Conservation (phyloP, 2,113 vertebrate genomes). For the Etia nguti region DNA sequence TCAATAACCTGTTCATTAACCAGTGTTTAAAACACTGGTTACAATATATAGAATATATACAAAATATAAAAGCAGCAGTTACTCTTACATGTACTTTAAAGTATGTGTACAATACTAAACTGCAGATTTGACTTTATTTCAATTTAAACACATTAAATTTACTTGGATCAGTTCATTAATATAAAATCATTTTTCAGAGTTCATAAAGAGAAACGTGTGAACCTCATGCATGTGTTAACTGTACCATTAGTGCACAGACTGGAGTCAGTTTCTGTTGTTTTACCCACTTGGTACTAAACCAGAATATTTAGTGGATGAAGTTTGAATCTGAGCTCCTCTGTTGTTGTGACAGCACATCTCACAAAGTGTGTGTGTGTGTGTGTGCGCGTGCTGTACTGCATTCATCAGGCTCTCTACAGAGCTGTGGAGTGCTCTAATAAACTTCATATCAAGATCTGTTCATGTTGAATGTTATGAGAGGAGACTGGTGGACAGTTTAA, state of each 20-base stretch:
- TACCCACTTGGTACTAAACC: fast-evolving
- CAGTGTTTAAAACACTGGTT: not conserved
- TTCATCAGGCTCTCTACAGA: not conserved
- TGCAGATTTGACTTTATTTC: fast-evolving
- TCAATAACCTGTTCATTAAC: fast-evolving
- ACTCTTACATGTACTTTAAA: fast-evolving
- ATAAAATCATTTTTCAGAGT: not conserved
- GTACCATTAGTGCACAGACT: not conserved
- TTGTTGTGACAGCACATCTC: not conserved
- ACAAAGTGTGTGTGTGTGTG: fast-evolving
- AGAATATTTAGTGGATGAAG: not conserved
- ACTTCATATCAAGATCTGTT: fast-evolving
- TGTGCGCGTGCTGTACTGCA: fast-evolving
- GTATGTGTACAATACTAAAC: fast-evolving
- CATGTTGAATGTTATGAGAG: fast-evolving
- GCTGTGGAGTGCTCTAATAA: fast-evolving
- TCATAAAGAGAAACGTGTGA: not conserved
- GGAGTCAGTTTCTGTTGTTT: not conserved
- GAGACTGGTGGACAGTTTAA: fast-evolving
- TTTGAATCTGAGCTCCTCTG: not conserved
- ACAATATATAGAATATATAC: fast-evolving
- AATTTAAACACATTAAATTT: fast-evolving
- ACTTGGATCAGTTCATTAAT: not conserved
- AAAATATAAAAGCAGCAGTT: not conserved
- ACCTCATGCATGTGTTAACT: fast-evolving